Evolutionary conservation across 1,140 invertebrate genomes (phyloP), one percentile per base, ranked within the genome.

Genomic region (Holcopasites calliopsidis): DNA sequence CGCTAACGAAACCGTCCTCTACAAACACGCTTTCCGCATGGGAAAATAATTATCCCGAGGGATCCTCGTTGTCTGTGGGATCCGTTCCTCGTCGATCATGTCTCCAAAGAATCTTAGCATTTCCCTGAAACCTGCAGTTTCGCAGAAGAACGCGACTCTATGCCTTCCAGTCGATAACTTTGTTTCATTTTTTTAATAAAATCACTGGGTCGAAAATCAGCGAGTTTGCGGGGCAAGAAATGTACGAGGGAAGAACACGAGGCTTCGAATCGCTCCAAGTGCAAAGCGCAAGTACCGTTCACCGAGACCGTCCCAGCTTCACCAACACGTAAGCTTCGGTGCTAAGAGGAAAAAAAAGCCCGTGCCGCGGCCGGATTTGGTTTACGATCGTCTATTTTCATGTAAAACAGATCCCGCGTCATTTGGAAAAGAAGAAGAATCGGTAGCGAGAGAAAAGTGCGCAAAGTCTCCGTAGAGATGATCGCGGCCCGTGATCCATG

Each of bases 241-340:
- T 31, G 8, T 4, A 5, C n/a, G 3, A 18, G 16, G n/a, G 10
- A 40, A 40, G n/a, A 47, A 40, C 57, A 23, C 21, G 57, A 40
- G 57, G 3, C 35, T 58, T 26, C 35, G 35, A 49, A 40, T 62
- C 70, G 50, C 4, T 54, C 23, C 10, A 18, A 26, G 33, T 26
- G 49, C 13, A 65, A 73, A 65, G 44, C 44, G 44, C 13, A 18
- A n/a, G 61, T 26, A 65, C 49, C 70, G 70, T 70, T 58, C 13
- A 2, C 49, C 40, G 8, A 35, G 23, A 54, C 47, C n/a, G 0
- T 18, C 26, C 33, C n/a, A n/a, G 31, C 13, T 21, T 42, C 11
- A 49, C 23, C 35, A 4, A 5, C 70, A 50, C 57, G 69, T 44
- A 40, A 33, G 69, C 47, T 1, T 47, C 7, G 3, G 47, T 31